Conservation (phyloP, 2,888 invertebrate genomes). For the Coremacera marginata region DNA sequence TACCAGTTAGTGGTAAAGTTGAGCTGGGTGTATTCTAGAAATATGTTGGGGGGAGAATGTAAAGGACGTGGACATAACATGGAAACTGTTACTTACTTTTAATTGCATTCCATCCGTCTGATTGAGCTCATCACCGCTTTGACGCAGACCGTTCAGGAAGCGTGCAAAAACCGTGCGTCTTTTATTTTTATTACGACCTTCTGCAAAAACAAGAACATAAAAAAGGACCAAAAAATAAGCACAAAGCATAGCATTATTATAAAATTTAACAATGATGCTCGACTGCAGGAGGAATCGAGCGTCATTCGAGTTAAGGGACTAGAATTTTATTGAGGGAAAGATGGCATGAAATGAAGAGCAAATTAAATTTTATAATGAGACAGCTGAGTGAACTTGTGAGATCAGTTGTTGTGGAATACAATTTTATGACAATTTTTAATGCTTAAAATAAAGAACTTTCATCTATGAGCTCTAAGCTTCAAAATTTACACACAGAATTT, state of each 20-base stretch:
- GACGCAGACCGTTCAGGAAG: constrained; percentile 67
- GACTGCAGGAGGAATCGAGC: constrained; percentile 24
- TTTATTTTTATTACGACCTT: constrained; percentile 68
- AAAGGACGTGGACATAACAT: neutral
- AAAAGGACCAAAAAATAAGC: constrained; percentile 34
- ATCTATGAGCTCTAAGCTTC: no score
- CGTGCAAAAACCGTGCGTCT: constrained; percentile 68
- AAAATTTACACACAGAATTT: no score
- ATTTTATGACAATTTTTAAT: no score
- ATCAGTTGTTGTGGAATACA: no score
- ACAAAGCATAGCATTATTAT: neutral
- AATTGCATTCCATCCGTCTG: constrained; percentile 69
- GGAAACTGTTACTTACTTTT: constrained; percentile 62
- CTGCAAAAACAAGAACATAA: constrained; percentile 50
- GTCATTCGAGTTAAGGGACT: neutral
- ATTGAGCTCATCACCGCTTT: constrained; percentile 66
- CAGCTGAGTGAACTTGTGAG: neutral
- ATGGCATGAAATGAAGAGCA: neutral
- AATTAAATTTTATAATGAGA: neutral
- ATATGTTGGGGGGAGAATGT: constrained; percentile 1
- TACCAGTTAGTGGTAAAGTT: no score
- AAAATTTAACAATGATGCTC: neutral
- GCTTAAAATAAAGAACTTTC: no score
- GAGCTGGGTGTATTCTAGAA: neutral
- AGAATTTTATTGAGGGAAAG: neutral